Percentiles rank a stretch among this genome's conserved stretches.
Evolutionary conservation across 1,140 invertebrate species (phyloP).

Genomic region (Ctenoplectra terminalis): DNA sequence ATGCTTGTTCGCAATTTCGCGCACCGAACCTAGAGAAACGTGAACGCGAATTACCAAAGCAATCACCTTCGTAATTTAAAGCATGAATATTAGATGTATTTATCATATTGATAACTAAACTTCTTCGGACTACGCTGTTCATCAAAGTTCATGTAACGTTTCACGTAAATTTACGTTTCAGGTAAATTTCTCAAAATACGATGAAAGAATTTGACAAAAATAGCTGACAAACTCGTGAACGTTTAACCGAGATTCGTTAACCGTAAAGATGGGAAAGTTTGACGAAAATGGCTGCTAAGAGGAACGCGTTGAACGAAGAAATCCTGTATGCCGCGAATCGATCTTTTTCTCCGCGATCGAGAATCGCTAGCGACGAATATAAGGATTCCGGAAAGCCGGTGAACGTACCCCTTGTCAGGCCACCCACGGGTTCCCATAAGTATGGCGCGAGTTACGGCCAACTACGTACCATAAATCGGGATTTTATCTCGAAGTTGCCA

Average conservation of each 20-base stretch:
- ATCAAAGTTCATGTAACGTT: no score
- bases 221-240: background rate
- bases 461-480: conserved; percentile 78
- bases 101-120: no score
- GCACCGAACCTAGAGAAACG: background rate
- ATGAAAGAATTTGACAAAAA: background rate
- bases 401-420: conserved; percentile 71
- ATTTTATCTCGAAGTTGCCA: conserved; percentile 79
- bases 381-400: conserved; percentile 75
- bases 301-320: background rate
- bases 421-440: conserved; percentile 81
- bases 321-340: background rate
- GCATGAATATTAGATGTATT: no score
- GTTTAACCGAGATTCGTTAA: background rate
- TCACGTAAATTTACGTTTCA: no score
- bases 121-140: no score
- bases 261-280: background rate
- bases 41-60: background rate
- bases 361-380: conserved; percentile 44
- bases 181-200: no score
- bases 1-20: conserved; percentile 9
- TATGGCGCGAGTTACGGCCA: conserved; percentile 74
- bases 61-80: no score
- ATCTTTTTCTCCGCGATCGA: conserved; percentile 46
- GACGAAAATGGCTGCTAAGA: background rate